Evolutionary conservation across 2,888 invertebrate species (phyloP).

Genomic region (Eupithecia tripunctaria): DNA sequence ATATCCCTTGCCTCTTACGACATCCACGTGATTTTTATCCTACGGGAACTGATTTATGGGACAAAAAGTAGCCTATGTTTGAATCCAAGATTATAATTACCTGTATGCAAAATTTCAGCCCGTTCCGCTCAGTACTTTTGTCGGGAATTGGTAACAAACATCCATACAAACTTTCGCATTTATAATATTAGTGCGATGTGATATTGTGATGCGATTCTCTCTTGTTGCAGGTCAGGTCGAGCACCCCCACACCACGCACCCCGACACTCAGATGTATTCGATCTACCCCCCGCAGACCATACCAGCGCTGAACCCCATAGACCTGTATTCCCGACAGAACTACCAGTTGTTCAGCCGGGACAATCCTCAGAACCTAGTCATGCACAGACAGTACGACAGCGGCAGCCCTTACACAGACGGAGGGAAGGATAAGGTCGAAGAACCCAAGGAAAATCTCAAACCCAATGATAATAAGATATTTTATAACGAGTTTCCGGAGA

Average conservation of each 20-base stretch:
- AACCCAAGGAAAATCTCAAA: slow-evolving; percentile 75
- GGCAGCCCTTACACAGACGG: slow-evolving; percentile 62
- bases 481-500: slow-evolving; percentile 51
- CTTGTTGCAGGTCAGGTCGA: slow-evolving; percentile 60
- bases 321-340: slow-evolving; percentile 67
- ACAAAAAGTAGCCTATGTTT: too few species aligned
- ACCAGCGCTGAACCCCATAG: slow-evolving; percentile 60
- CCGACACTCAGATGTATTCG: slow-evolving; percentile 64
- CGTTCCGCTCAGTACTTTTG: too few species aligned
- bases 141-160: too few species aligned
- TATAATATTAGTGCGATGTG: too few species aligned
- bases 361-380: slow-evolving; percentile 75
- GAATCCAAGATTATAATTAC: too few species aligned
- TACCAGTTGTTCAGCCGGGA: slow-evolving; percentile 70
- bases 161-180: too few species aligned
- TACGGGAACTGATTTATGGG: too few species aligned
- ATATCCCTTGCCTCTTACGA: too few species aligned
- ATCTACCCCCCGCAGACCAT: slow-evolving; percentile 67
- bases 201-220: too few species aligned
- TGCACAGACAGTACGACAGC: slow-evolving; percentile 71
- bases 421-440: slow-evolving; percentile 60
- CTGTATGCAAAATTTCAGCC: too few species aligned
- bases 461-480: slow-evolving; percentile 73
- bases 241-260: slow-evolving; percentile 54
- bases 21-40: too few species aligned